A percentile compares a stretch with the other conserved stretches of the same genome.
Evolutionary conservation across 2,888 invertebrate genomes (phyloP).

Genomic region (Lacanobia wlatinum): DNA sequence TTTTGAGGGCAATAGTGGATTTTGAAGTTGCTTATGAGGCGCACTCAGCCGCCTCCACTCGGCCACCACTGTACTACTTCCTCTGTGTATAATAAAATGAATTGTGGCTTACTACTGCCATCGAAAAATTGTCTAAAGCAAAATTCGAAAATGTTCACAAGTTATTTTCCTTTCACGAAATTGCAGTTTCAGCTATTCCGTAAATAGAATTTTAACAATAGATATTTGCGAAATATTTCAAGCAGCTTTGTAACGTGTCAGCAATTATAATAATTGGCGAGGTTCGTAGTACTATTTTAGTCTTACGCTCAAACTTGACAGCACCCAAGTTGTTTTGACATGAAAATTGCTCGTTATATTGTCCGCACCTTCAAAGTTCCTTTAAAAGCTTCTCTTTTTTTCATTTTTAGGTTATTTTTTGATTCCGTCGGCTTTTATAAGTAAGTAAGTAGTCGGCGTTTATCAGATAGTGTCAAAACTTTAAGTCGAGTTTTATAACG

Average conservation of each 20-base stretch:
- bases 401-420: background rate
- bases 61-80: too few species aligned
- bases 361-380: conserved; percentile 14
- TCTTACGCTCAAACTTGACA: conserved; percentile 20
- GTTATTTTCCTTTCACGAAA: background rate
- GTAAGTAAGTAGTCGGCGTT: background rate
- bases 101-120: too few species aligned
- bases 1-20: too few species aligned
- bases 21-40: too few species aligned
- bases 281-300: conserved; percentile 1
- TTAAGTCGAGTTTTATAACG: background rate
- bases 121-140: too few species aligned
- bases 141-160: too few species aligned
- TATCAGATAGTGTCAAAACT: conserved; percentile 16
- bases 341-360: conserved; percentile 38
- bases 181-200: background rate
- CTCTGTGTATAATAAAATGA: too few species aligned
- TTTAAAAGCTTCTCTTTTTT: background rate
- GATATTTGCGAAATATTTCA: conserved; percentile 1
- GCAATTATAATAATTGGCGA: conserved; percentile 54
- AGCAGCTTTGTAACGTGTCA: conserved; percentile 2
- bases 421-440: background rate
- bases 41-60: too few species aligned
- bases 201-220: background rate
- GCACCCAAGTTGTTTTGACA: conserved; percentile 30